These are phyloP conservation scores for Myiopsitta monachus DNA, from an alignment of 2,113 vertebrate species.

Conservation along the genomic window DNA sequence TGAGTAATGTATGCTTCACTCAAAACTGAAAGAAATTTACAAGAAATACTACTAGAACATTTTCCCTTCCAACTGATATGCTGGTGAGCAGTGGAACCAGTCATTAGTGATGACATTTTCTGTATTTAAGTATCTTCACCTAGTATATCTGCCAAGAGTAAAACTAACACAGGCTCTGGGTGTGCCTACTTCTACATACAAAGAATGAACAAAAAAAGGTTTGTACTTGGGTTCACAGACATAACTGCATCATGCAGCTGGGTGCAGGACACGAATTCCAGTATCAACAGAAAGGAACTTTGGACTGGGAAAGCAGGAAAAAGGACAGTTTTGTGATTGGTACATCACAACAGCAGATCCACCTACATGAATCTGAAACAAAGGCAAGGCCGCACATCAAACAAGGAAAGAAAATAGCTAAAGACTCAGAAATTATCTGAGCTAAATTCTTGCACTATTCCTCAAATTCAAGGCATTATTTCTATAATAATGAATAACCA, in stretches of 20 bases:
- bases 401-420: not conserved
- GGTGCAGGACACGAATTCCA: not conserved
- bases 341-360: not conserved
- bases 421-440: not conserved
- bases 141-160: not conserved
- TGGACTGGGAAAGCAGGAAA: not conserved
- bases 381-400: not conserved
- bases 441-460: not conserved
- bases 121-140: not conserved
- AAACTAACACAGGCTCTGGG: not conserved
- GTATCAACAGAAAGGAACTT: not conserved
- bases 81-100: not conserved
- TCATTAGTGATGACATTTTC: not conserved
- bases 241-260: not conserved
- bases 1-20: not conserved
- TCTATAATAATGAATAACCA: not conserved
- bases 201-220: not conserved
- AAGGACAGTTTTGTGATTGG: not conserved
- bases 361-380: not conserved
- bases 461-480: not conserved
- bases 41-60: not conserved
- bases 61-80: not conserved
- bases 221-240: not conserved
- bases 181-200: not conserved
- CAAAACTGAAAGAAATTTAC: not conserved